These are phyloP conservation scores for Arctia plantaginis DNA, from an alignment of 2,888 invertebrate species.

Conservation along the genomic window DNA sequence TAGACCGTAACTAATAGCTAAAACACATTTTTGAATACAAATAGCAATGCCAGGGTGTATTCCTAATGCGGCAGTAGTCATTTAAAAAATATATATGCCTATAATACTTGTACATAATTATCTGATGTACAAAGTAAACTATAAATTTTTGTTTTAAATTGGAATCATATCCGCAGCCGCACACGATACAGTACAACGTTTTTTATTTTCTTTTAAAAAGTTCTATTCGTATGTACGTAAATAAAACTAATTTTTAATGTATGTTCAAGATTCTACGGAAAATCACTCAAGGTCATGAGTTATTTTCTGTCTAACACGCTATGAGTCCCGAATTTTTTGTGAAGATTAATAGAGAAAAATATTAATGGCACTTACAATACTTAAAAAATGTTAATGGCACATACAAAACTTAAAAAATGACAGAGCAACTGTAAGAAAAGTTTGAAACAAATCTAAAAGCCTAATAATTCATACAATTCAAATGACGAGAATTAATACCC, in stretches of 20 bases:
- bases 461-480: slow-evolving; percentile 32
- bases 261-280: not conserved
- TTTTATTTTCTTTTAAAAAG: not conserved
- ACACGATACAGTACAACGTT: not conserved
- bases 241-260: not conserved
- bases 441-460: slow-evolving; percentile 23
- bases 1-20: no score
- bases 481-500: slow-evolving; percentile 21
- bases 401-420: slow-evolving; percentile 36
- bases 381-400: slow-evolving; percentile 35
- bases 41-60: no score
- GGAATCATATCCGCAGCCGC: no score
- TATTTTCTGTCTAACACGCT: not conserved
- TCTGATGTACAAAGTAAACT: no score
- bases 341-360: slow-evolving; percentile 29
- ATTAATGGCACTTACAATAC: slow-evolving; percentile 33
- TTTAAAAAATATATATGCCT: no score
- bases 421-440: slow-evolving; percentile 35
- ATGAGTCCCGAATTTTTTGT: slow-evolving; percentile 16
- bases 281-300: not conserved
- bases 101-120: no score
- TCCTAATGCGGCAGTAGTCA: no score
- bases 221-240: not conserved
- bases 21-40: no score
- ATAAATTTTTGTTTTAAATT: no score